Base-by-base conservation (phyloP, 1,140 invertebrate genomes). In the Pomacea maculata region DNA sequence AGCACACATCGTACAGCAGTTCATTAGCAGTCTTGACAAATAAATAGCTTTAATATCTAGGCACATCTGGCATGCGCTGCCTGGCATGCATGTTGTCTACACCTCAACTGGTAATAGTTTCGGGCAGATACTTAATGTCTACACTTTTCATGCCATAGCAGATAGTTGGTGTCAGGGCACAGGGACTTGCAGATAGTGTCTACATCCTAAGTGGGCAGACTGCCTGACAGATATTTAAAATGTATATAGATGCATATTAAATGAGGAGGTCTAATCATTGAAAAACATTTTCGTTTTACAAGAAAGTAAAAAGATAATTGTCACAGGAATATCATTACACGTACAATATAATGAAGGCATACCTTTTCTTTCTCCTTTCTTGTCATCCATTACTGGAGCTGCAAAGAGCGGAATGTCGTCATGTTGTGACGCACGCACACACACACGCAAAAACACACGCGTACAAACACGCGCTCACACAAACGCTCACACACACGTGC, bases 391-490 rank as follows among this genome's bases (percentile, higher is more conserved):
- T 15, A 88, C 72, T 25, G 81, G 81, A 71, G 85, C 82, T 65
- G 87, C 88, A 67, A 83, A 70, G 8, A 88, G 86, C 74, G 87
- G 88, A 52, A 88, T 87, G 67, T 86, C 82, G 75, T 86, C 85
- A 75, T 86, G 68, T 17, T 84, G 21, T 64, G 80, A 83, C 68
- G n/a, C n/a, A n/a, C n/a, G n/a, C n/a, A n/a, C n/a, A n/a, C n/a
- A n/a, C n/a, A n/a, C n/a, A n/a, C n/a, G n/a, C n/a, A n/a, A n/a
- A n/a, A n/a, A n/a, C n/a, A n/a, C n/a, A n/a, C n/a, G n/a, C n/a
- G n/a, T n/a, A n/a, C n/a, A n/a, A n/a, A n/a, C n/a, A n/a, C n/a
- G n/a, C n/a, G n/a, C n/a, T n/a, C n/a, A n/a, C n/a, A n/a, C n/a
- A n/a, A n/a, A n/a, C n/a, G n/a, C n/a, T n/a, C n/a, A n/a, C n/a